A percentile compares a stretch with the other conserved stretches of the same genome.
phyloP scores from a whole-genome alignment of 2,113 vertebrate genomes.

The Gnathonemus echidnorhynchus region DNA sequence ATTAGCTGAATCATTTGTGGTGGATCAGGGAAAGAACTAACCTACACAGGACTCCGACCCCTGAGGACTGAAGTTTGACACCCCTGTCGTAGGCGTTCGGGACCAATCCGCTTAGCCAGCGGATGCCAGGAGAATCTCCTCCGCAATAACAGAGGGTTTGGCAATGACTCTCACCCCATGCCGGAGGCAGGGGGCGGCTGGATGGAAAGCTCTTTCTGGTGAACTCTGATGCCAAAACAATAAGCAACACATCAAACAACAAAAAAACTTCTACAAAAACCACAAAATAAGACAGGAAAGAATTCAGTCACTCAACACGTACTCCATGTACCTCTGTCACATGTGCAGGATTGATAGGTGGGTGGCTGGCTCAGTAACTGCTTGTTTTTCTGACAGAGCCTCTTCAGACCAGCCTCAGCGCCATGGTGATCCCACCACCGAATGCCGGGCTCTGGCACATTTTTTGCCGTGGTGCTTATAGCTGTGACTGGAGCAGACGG shows the following conservation, averaged over 20 bases:
- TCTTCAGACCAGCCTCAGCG: background rate
- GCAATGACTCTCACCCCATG: background rate
- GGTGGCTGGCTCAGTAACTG: background rate
- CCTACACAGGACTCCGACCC: too few relatives aligned
- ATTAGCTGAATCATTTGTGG: too few relatives aligned
- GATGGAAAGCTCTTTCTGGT: background rate
- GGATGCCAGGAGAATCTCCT: background rate
- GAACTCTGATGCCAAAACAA: background rate
- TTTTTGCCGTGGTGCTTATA: conserved; percentile 50
- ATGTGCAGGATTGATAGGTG: background rate
- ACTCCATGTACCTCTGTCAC: background rate
- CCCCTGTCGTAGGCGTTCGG: background rate
- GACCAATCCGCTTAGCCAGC: background rate
- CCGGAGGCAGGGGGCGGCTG: background rate
- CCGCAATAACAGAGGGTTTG: background rate
- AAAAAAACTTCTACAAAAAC: background rate
- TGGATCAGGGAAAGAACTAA: too few relatives aligned
- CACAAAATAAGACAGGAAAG: background rate
- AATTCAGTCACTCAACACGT: background rate
- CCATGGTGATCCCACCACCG: conserved; percentile 33
- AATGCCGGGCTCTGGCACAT: conserved; percentile 25
- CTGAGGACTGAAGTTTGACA: too few relatives aligned
- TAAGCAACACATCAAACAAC: background rate
- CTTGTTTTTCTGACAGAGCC: background rate
- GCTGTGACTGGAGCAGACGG: conserved; percentile 46